These are phyloP conservation scores for Nebria ingens DNA, from an alignment of 1,140 invertebrate genomes.

Conservation along the genomic window DNA sequence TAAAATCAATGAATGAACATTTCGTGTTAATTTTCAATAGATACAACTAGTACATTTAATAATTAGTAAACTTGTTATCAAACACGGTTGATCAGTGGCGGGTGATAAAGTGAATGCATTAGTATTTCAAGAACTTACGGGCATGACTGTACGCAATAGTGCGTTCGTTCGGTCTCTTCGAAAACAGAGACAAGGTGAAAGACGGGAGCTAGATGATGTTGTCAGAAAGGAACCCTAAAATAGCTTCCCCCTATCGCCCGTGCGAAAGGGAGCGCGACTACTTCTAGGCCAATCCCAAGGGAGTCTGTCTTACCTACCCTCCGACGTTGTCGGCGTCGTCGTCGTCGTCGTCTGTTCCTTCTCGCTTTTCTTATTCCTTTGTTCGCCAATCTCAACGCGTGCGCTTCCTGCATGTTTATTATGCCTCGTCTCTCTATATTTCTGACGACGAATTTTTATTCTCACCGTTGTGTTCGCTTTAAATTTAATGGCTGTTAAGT, in stretches of 20 bases:
- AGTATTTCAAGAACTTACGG: too few species aligned
- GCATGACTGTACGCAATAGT: not conserved
- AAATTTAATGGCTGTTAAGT: not conserved
- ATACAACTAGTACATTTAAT: too few species aligned
- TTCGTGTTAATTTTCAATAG: too few species aligned
- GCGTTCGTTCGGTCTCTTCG: too few species aligned
- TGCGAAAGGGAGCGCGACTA: constrained; percentile 28
- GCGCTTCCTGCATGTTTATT: constrained; percentile 10
- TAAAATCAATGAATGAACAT: too few species aligned
- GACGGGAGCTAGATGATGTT: constrained; percentile 23
- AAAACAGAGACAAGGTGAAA: too few species aligned
- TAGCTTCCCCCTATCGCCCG: constrained; percentile 22
- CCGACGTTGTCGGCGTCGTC: too few species aligned
- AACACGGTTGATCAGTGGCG: too few species aligned
- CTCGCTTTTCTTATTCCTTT: constrained; percentile 21
- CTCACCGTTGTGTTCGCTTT: not conserved
- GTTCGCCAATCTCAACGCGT: constrained; percentile 25
- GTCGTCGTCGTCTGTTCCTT: not conserved
- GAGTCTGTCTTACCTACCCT: constrained; percentile 44
- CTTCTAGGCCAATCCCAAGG: constrained; percentile 35
- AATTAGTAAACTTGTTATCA: too few species aligned
- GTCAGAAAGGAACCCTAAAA: constrained; percentile 26
- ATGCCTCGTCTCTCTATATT: constrained; percentile 4
- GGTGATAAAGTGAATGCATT: not conserved
- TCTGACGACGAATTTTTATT: not conserved